Conservation (phyloP, 2,888 invertebrate genomes). For the Gandaritis pyraliata region DNA sequence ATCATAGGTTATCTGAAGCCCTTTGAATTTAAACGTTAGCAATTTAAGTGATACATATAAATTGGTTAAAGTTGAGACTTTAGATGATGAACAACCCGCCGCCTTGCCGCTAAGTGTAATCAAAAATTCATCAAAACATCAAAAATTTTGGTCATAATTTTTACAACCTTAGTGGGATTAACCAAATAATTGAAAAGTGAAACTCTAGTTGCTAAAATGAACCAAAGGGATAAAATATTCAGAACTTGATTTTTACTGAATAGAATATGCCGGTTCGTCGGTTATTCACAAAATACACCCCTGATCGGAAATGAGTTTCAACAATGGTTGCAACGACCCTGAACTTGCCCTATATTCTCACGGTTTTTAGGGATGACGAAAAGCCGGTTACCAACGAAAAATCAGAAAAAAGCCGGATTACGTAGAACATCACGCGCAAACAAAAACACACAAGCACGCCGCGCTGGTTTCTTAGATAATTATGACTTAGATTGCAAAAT, state of each 20-base stretch:
- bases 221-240: no score
- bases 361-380: conserved; percentile 49
- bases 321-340: conserved; percentile 63
- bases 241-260: conserved; percentile 5
- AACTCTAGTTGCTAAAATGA: no score
- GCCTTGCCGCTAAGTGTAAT: no score
- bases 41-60: background rate
- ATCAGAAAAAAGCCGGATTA: conserved; percentile 4
- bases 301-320: conserved; percentile 47
- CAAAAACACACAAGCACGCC: no score
- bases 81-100: no score
- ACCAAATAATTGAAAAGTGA: no score
- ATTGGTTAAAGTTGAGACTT: background rate
- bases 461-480: no score
- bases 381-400: conserved; percentile 4
- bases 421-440: no score
- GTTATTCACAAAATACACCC: conserved; percentile 50
- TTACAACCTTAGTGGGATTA: no score
- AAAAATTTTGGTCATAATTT: no score
- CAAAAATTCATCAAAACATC: no score
- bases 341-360: conserved; percentile 82
- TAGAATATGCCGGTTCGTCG: conserved; percentile 40
- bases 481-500: no score
- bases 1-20: conserved; percentile 6
- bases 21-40: conserved; percentile 17